phyloP scores from a whole-genome alignment of 2,113 vertebrate species.

The Romanogobio albipinnatus region DNA sequence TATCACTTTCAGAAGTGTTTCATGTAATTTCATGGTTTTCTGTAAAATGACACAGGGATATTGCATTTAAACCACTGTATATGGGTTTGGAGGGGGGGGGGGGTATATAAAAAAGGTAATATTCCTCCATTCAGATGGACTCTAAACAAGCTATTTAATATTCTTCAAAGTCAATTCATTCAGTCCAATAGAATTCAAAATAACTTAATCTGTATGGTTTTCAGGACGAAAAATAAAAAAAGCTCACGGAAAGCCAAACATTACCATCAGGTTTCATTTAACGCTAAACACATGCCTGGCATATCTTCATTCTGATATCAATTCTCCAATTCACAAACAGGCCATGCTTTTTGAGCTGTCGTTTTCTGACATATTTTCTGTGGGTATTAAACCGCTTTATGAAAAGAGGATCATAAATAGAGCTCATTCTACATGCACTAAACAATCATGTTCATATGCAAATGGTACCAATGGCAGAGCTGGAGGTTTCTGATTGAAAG shows the following conservation, averaged over 20 bases:
- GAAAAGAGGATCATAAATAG: conserved; percentile 48
- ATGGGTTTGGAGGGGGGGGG: too few species aligned
- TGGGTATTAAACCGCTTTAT: conserved; percentile 7
- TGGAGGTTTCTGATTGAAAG: conserved; percentile 51
- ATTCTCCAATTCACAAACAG: conserved; percentile 63
- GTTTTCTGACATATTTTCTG: conserved; percentile 54
- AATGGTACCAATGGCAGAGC: conserved; percentile 48
- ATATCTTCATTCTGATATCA: conserved; percentile 61
- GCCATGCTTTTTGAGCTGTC: conserved; percentile 45
- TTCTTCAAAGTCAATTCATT: not conserved
- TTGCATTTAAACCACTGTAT: too few species aligned
- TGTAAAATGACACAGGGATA: too few species aligned
- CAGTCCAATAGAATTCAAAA: not conserved
- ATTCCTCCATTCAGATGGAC: too few species aligned
- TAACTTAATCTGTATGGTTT: conserved; percentile 24
- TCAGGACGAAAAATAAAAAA: conserved; percentile 2
- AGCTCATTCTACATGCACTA: conserved; percentile 14
- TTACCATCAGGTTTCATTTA: conserved; percentile 53
- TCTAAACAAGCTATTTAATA: not conserved
- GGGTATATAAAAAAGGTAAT: too few species aligned
- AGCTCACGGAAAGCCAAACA: conserved; percentile 53
- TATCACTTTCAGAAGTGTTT: too few species aligned
- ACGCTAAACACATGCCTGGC: conserved; percentile 52
- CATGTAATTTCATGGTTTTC: too few species aligned
- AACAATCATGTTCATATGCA: conserved; percentile 32